Evolutionary conservation across 2,113 vertebrate species (phyloP), one percentile per base, ranked within the genome.

Genomic region (Thomomys bottae): DNA sequence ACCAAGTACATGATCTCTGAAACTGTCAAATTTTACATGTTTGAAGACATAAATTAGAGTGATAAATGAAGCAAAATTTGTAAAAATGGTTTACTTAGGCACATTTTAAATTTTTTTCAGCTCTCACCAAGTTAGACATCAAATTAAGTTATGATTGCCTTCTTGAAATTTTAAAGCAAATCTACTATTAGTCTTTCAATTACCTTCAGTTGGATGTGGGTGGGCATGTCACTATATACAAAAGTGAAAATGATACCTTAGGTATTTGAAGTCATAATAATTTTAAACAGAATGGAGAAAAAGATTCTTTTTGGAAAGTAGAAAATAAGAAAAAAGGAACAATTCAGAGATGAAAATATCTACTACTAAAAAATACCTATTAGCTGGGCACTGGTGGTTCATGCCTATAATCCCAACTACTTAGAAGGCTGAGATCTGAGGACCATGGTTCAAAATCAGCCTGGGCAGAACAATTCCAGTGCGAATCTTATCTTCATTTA

Each of bases 301-400:
- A 82, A 73, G 80, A 68, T 86, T 90, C 81, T 9, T 68, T 23
- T 83, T 63, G 57, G 34, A 90, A 38, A 93, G 38, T 7, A 89
- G 49, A 71, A 94, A 86, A 76, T 76, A 61, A 83, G 36, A 87
- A 83, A 80, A n/a, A 94, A 88, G 42, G 18, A 86, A 76, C 40
- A 67, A 64, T 73, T 84, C 77, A 23, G 18, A 8, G 15, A 61
- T 68, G 8, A 23, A 34, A 23, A 77, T 54, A 54, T 15, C 49
- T 54, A 54, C 4, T 54, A 54, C 18, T 54, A 15, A 54, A 54
- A 54, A 54, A 12, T 15, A 54, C 49, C 49, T 54, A 54, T 17
- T 54, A 54, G 49, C 49, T 15, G 14, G 17, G 49, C 49, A 4
- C 49, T 3, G 18, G 49, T 15, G 49, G 17, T 15, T 54, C 45